phyloP scores from a whole-genome alignment of 2,888 invertebrate genomes.

The Drosophila paranaensis region DNA sequence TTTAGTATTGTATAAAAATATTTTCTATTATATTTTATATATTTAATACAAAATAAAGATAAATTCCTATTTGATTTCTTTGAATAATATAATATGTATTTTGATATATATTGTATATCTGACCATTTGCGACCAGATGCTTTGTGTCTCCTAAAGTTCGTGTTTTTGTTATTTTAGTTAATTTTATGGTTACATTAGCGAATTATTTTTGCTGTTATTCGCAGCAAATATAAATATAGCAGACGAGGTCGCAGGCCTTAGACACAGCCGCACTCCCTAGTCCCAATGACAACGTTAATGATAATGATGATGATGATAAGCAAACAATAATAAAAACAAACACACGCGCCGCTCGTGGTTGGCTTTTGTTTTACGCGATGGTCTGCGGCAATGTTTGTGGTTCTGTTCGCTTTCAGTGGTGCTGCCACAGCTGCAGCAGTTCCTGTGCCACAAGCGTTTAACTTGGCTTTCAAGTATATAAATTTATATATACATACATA shows the following conservation, averaged over 20 bases:
- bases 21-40: not conserved
- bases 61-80: not conserved
- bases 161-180: conserved; percentile 31
- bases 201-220: conserved; percentile 61
- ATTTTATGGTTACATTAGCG: conserved; percentile 66
- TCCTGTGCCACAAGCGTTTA: conserved; percentile 7
- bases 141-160: not conserved
- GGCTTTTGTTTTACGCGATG: conserved; percentile 32
- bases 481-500: not conserved
- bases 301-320: conserved; percentile 22
- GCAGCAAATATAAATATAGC: conserved; percentile 57
- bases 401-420: not conserved
- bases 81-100: not conserved
- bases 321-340: conserved; percentile 57
- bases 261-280: not conserved
- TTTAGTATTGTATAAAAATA: not conserved
- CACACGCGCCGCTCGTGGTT: conserved; percentile 57
- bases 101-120: too few species aligned
- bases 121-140: too few species aligned
- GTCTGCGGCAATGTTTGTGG: conserved; percentile 12
- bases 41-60: not conserved
- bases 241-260: conserved; percentile 24
- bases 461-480: conserved; percentile 3
- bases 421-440: conserved; percentile 24
- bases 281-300: conserved; percentile 2